Evolutionary conservation across 2,888 invertebrate genomes (phyloP), one percentile per base, ranked within the genome.

Genomic region (Pegoplata infirma): DNA sequence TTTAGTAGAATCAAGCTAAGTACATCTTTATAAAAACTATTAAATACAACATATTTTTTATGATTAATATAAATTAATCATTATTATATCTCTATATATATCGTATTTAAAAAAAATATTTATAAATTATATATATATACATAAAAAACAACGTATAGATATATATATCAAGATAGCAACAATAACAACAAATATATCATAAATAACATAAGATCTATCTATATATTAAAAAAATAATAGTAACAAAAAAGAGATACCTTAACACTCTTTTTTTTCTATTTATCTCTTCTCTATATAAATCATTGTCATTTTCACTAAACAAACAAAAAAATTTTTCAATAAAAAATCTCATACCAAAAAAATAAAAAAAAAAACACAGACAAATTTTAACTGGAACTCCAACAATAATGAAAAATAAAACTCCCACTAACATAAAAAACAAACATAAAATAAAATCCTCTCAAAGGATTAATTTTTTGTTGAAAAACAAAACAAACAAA

Each of bases 391-490:
- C 73, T 67, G 73, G 2, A 73, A 73, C 67, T 73, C 61, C 68
- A 77, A 77, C 68, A 64, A 64, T 68, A 73, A 72, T 59, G 14
- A 46, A 61, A n/a, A n/a, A n/a, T n/a, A n/a, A n/a, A 55, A 49
- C 46, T 16, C n/a, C 32, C 44, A 58, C 19, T 14, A 17, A 21
- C n/a, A n/a, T 7, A 36, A 12, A n/a, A 40, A 40, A 19, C 12
- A 58, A 32, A 58, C 19, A 14, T 5, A 40, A 32, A 28, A 47
- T n/a, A 19, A 47, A 63, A 40, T 23, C 40, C 25, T 32, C 19
- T 16, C 5, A 12, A 61, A 12, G n/a, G n/a, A n/a, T 2, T 3
- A 5, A 14, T 55, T 23, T 53, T 53, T 68, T 61, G 14, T 21
- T 44, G 6, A 17, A 47, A 47, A 63, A 16, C 44, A 14, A 53